Conservation (phyloP, 2,797 vertebrate genomes). For the Gobionotothen gibberifrons region DNA sequence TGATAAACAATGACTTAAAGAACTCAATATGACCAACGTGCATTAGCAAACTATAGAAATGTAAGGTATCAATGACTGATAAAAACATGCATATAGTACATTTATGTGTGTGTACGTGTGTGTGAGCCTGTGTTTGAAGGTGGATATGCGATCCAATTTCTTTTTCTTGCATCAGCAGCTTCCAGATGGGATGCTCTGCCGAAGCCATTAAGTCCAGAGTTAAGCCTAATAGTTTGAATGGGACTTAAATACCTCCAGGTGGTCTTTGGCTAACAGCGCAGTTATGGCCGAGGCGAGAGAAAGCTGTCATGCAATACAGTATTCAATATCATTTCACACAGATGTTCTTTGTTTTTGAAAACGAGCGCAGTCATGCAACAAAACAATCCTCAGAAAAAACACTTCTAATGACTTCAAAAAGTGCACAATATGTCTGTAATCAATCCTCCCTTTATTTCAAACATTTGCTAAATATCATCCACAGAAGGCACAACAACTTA, state of each 20-base stretch:
- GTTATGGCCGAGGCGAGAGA: conserved; percentile 49
- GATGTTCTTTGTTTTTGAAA: conserved; percentile 67
- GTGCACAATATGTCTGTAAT: conserved; percentile 47
- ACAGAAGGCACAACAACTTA: conserved; percentile 39
- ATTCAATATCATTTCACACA: conserved; percentile 60
- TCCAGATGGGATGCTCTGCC: conserved; percentile 68
- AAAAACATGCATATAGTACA: too few species aligned
- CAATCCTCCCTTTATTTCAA: conserved; percentile 50
- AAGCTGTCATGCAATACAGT: conserved; percentile 66
- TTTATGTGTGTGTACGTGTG: not conserved
- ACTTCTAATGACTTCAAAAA: conserved; percentile 62
- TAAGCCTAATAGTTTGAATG: conserved; percentile 69
- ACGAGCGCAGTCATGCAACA: conserved; percentile 56
- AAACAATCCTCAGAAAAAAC: conserved; percentile 61
- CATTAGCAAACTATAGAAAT: conserved; percentile 6
- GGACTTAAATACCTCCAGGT: conserved; percentile 79
- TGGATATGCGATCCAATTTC: conserved; percentile 55
- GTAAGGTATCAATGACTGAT: conserved; percentile 2
- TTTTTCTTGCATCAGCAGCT: conserved; percentile 66
- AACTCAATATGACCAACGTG: conserved; percentile 21
- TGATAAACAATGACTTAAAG: conserved; percentile 22
- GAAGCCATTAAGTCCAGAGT: conserved; percentile 67
- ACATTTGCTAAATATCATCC: conserved; percentile 53
- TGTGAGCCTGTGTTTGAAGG: conserved; percentile 7
- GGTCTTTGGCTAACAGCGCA: conserved; percentile 56